These are phyloP conservation scores for Euphonia xanthogaster DNA, from an alignment of 2,797 vertebrate species.

Conservation along the genomic window DNA sequence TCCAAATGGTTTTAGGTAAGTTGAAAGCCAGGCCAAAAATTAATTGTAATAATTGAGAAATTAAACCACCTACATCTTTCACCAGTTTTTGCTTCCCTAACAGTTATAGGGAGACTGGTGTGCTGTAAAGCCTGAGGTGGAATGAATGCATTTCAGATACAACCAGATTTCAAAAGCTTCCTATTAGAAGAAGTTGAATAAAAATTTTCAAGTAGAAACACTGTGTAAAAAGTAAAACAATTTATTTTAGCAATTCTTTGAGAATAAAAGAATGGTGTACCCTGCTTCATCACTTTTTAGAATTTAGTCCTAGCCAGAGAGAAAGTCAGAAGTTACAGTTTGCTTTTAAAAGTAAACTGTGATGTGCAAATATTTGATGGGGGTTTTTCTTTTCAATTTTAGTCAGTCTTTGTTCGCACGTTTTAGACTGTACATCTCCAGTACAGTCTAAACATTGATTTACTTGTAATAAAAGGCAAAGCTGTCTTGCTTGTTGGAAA, in stretches of 20 bases:
- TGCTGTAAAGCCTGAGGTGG: background rate
- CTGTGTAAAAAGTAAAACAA: background rate
- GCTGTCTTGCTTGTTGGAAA: slow-evolving; percentile 83
- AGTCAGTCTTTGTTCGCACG: slow-evolving; percentile 84
- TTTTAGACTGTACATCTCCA: slow-evolving; percentile 78
- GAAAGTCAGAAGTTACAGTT: background rate
- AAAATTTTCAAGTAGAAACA: background rate
- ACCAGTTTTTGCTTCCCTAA: background rate
- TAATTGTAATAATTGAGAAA: background rate
- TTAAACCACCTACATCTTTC: background rate
- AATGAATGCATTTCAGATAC: background rate
- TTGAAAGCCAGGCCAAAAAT: background rate
- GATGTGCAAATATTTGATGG: background rate
- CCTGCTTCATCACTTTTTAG: background rate
- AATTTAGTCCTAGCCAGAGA: background rate
- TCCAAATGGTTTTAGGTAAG: background rate
- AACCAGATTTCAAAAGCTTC: background rate
- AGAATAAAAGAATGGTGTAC: background rate
- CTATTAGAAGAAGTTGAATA: background rate
- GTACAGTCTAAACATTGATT: slow-evolving; percentile 81
- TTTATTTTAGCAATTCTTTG: background rate
- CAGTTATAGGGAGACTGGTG: background rate
- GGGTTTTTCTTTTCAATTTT: slow-evolving; percentile 21
- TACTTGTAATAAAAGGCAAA: slow-evolving; percentile 81
- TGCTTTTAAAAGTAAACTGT: background rate